A percentile compares a stretch with the other conserved stretches of the same genome.
Conservation (phyloP, 2,888 invertebrate genomes). For the Pyrrhia umbra region DNA sequence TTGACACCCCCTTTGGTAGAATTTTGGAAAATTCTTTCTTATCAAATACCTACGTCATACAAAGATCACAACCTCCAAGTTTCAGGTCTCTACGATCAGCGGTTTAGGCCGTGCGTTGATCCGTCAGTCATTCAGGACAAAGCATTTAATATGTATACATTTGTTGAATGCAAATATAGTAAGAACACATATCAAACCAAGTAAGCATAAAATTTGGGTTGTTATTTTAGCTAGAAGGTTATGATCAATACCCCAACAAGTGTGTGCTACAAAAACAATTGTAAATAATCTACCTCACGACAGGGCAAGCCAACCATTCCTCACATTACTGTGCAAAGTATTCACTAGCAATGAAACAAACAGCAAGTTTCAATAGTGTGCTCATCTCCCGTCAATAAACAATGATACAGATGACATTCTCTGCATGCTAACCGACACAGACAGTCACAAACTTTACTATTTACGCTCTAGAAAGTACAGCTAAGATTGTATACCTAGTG, state of each 20-base stretch:
- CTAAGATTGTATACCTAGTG: not conserved
- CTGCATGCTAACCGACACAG: not conserved
- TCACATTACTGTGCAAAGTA: constrained; percentile 6
- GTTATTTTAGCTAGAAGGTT: too few species aligned
- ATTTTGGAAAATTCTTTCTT: too few species aligned
- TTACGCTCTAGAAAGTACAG: not conserved
- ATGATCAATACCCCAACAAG: not conserved
- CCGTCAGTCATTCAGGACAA: too few species aligned
- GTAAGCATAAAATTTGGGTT: too few species aligned
- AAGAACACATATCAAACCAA: too few species aligned
- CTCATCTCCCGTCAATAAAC: constrained; percentile 25
- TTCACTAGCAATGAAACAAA: constrained; percentile 37
- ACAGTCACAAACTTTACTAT: not conserved
- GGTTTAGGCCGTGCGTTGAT: too few species aligned
- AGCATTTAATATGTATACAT: too few species aligned
- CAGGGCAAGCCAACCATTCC: constrained; percentile 5
- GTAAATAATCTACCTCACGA: constrained; percentile 9
- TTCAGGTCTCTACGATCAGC: too few species aligned
- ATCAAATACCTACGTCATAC: too few species aligned
- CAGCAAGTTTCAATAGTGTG: constrained; percentile 17
- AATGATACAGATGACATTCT: constrained; percentile 30
- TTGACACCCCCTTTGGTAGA: too few species aligned
- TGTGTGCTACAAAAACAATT: constrained; percentile 8
- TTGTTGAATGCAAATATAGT: too few species aligned
- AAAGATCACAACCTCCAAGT: too few species aligned